Conservation (phyloP, 2,888 invertebrate genomes). For the Conus canariensis region DNA sequence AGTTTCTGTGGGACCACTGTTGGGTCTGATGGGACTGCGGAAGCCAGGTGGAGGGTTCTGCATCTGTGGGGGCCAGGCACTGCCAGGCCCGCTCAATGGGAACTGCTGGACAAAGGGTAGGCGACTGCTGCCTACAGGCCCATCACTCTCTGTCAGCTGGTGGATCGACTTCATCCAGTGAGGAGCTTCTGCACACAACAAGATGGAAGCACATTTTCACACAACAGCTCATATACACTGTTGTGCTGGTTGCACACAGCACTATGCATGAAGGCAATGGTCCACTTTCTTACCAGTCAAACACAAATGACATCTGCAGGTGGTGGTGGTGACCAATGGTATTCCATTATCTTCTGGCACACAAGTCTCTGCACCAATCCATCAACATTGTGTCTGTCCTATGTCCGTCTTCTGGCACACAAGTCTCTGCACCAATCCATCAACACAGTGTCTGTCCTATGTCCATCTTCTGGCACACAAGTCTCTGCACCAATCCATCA, state of each 20-base stretch:
- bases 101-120: conserved; percentile 75
- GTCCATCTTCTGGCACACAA: too few species aligned
- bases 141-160: conserved; percentile 78
- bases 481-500: too few species aligned
- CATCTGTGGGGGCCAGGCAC: conserved; percentile 71
- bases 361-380: too few species aligned
- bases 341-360: too few species aligned
- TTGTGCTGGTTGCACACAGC: not conserved
- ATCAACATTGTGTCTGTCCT: too few species aligned
- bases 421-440: too few species aligned
- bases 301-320: too few species aligned
- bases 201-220: conserved; percentile 26
- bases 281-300: too few species aligned
- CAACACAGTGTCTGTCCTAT: too few species aligned
- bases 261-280: not conserved
- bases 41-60: conserved; percentile 77
- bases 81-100: conserved; percentile 60
- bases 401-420: too few species aligned
- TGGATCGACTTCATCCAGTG: conserved; percentile 80
- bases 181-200: conserved; percentile 64
- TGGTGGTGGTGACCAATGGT: too few species aligned
- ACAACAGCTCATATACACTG: too few species aligned
- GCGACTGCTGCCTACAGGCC: conserved; percentile 60
- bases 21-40: conserved; percentile 70
- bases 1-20: conserved; percentile 67